Base-by-base conservation (phyloP, 2,113 vertebrate species). In the Epinephelus moara region DNA sequence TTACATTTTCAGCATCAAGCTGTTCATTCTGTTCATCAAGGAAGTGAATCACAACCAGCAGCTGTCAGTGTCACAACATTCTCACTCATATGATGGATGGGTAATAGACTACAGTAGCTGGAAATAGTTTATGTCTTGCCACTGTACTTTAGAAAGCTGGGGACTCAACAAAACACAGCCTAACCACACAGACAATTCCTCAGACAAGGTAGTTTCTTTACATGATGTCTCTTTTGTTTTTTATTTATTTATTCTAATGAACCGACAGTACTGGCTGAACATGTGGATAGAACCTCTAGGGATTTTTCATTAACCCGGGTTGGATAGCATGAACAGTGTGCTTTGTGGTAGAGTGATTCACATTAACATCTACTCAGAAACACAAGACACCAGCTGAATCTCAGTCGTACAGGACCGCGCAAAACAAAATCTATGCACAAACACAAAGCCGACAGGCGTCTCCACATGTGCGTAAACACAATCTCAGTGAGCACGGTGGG, bases 401-500 rank as follows among this genome's bases (percentile, higher is more conserved):
- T 30, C 55, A 18, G 45, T 12, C 33, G 53, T 2, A 6, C 56
- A 68, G n/a, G 6, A 47, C 19, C 12, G 47, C 68, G 50, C 7
- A 61, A 50, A 63, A 57, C 10, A 64, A 21, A 80, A 56, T 40
- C 21, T 2, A 11, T 57, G 67, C 64, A 59, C 70, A 49, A 47
- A 78, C 42, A 68, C 47, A 33, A 75, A 47, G 5, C 70, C 0
- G 2, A 45, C 59, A 79, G 42, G 18, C 40, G 70, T 59, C 55
- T 50, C 70, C 52, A 70, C 33, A 75, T 42, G 91, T 68, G 84
- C 30, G 5, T 60, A 52, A 64, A 57, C 61, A 60, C 56, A 69
- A 6, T 37, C 57, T 52, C 56, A 45, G 33, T 42, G 93, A 94
- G 84, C 78, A 49, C 75, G 72, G 91, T 90, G 79, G 53, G 84